Base-by-base conservation (phyloP, 2,113 vertebrate genomes). In the Larimichthys polyactis region DNA sequence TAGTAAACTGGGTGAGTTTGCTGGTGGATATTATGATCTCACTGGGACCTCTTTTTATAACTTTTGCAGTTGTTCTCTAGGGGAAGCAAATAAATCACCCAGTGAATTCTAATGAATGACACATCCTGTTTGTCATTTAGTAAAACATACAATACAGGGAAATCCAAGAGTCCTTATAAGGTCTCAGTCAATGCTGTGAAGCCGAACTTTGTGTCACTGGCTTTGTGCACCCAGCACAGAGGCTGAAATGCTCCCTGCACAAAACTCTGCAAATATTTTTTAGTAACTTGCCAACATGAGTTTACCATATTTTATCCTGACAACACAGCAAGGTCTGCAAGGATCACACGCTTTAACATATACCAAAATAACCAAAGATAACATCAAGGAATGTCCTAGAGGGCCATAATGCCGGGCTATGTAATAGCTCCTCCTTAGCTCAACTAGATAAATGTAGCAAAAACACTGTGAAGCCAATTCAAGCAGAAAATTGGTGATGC, bases 1-100 rank as follows among this genome's bases (percentile, higher is more conserved):
- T 0, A 91, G 77, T 58, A 95, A 94, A 86, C 90, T 97, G 66
- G 96, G 97, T 97, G 88, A 95, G 96, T 40, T 0, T 3, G 32
- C 16, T 1, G 20, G 29, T 70, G 22, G 7, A 69, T 12, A 17
- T 5, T 15, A 11, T 14, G 4, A 40, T 49, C 17, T 29, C 22
- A 11, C 32, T 32, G 20, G 14, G 40, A 57, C 29, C 3, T 75
- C 2, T 46, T 40, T 54, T 24, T 9, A 8, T 9, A 36, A 36
- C 7, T 55, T 57, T 71, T 17, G 2, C 8, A 49, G 4, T 20
- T n/a, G 1, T 12, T 65, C 52, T 19, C 52, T 1, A 16, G 32
- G 58, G 58, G 12, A 5, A 0, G 2, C 32, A 15, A 62, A 15
- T 52, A 67, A 71, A 67, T 27, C 43, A 7, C 27, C 20, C 24